Evolutionary conservation across 2,113 vertebrate species (phyloP).

Genomic region (Jaculus jaculus): DNA sequence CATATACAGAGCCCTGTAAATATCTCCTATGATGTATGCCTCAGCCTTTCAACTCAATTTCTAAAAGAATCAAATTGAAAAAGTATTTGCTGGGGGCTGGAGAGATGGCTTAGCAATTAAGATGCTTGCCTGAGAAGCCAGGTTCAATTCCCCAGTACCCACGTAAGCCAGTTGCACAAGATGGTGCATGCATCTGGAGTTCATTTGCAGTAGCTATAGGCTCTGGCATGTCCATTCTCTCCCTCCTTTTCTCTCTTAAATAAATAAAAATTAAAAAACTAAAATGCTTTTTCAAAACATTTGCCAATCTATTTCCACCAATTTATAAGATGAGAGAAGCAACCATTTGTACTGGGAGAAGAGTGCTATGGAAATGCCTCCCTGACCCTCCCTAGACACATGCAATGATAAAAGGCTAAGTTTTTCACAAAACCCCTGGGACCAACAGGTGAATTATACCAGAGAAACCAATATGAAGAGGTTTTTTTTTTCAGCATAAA

Average conservation of each 20-base stretch:
- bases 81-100: neutral
- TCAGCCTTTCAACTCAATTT: neutral
- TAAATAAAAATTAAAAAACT: no score
- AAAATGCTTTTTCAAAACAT: neutral
- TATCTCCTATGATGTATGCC: rapidly evolving
- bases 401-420: neutral
- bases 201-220: no score
- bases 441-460: neutral
- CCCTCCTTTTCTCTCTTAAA: no score
- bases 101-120: no score
- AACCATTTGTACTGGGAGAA: neutral
- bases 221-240: no score
- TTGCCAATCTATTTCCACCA: neutral
- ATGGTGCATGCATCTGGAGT: no score
- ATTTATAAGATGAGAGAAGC: neutral
- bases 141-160: neutral
- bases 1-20: neutral
- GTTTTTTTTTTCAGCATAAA: neutral
- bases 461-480: neutral
- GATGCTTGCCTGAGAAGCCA: no score
- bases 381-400: neutral
- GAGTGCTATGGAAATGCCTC: neutral
- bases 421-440: neutral
- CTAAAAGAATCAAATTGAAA: neutral
- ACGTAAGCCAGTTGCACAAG: no score